Evolutionary conservation across 2,113 vertebrate species (phyloP).

Genomic region (Actenoides hombroni): DNA sequence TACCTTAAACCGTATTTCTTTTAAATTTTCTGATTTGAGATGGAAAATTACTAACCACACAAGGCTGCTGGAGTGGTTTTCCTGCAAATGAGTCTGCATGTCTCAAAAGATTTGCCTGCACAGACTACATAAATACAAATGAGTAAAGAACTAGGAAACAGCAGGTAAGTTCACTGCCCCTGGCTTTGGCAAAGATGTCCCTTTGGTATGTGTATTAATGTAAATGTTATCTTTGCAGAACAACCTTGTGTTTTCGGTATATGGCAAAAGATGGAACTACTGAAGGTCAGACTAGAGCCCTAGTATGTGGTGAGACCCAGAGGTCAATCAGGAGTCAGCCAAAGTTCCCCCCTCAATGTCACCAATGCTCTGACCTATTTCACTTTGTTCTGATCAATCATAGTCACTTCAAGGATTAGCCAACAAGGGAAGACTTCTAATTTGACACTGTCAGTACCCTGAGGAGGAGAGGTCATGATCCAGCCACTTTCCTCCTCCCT

Average conservation of each 20-base stretch:
- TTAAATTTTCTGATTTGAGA: slow-evolving; percentile 17
- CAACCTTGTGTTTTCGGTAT: background rate
- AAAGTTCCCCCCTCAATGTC: background rate
- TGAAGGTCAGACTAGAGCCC: background rate
- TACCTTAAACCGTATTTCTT: background rate
- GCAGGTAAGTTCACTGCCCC: slow-evolving; percentile 16
- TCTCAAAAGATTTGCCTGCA: slow-evolving; percentile 26
- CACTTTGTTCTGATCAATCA: slow-evolving; percentile 30
- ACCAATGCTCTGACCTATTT: slow-evolving; percentile 33
- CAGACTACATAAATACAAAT: background rate
- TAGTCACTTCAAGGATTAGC: slow-evolving; percentile 14
- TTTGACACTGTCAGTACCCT: slow-evolving; percentile 38
- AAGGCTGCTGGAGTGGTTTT: background rate
- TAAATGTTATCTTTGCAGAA: background rate
- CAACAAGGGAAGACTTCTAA: slow-evolving; percentile 44
- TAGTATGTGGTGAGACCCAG: background rate
- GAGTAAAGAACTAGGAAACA: slow-evolving; percentile 29
- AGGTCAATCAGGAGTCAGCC: background rate
- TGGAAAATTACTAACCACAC: background rate
- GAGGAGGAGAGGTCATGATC: slow-evolving; percentile 35
- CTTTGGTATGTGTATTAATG: background rate
- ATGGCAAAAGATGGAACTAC: background rate
- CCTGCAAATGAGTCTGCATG: background rate
- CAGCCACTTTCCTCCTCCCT: background rate
- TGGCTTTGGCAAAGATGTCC: background rate